Evolutionary conservation across 2,888 invertebrate species (phyloP), one percentile per base, ranked within the genome.

Genomic region (Xestia c-nigrum): DNA sequence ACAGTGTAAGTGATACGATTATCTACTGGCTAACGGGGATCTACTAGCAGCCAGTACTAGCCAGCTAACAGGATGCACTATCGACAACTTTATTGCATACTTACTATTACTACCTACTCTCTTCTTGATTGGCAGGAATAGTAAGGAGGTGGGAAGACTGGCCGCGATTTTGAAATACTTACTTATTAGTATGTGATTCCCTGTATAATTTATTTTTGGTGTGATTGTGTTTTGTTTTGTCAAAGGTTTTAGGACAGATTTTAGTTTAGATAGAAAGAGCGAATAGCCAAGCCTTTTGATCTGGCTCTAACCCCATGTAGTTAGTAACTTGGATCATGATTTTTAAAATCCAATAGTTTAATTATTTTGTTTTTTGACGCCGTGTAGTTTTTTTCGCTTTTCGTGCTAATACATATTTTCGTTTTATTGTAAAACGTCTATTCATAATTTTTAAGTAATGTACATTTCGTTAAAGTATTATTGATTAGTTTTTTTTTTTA

Each of bases 81-180:
- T 81, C 68, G 78, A 84, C 84, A 74, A 70, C 31, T 80, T 81
- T 76, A 80, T 66, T 55, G 31, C 59, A 19, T 79, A 52, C 24
- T 63, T 21, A 61, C 68, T 57, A 65, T 63, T 21, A 61, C 68
- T 57, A 65, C 55, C 74, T 68, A 71, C 57, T 72, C 63, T 65
- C n/a, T 63, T 72, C 52, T 19, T 74, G 55, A 71, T 73, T 55
- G 38, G 24, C 21, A n/a, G 55, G 10, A 43, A 46, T 57, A 24
- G 38, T 31, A 40, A 52, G 31, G 52, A 59, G 65, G n/a, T 24
- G 78, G 31, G 10, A 46, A 19, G 12, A 43, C 0, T 21, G 6
- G 43, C 59, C 19, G 59, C 21, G 6, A 10, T 70, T n/a, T 47
- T 63, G 0, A 19, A 24, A 24, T 69, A 1, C 21, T 6, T 31